Percentiles rank a stretch among this genome's conserved stretches.
Conservation (phyloP, 2,113 vertebrate species). For the Salvelinus alpinus region DNA sequence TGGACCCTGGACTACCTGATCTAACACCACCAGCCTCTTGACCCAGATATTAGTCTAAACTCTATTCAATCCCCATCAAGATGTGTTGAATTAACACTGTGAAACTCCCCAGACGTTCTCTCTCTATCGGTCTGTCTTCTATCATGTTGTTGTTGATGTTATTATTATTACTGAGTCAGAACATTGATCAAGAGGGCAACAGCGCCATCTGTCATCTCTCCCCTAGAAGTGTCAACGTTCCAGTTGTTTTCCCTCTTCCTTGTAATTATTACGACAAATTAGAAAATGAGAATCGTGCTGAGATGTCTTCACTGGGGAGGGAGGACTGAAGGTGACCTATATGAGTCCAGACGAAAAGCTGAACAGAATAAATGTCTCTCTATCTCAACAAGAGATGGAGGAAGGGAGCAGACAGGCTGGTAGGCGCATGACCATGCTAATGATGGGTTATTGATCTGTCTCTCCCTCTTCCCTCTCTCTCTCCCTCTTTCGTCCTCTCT, state of each 20-base stretch:
- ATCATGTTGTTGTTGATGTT: no score
- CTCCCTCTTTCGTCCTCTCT: not conserved
- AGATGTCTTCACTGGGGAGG: constrained; percentile 23
- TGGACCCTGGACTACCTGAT: not conserved
- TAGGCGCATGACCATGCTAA: constrained; percentile 26
- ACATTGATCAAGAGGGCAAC: constrained; percentile 27
- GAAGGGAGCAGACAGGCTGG: no score
- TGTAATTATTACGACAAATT: constrained; percentile 60
- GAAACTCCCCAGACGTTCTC: constrained; percentile 3
- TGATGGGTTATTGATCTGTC: constrained; percentile 30
- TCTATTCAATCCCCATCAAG: not conserved
- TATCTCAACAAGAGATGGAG: not conserved
- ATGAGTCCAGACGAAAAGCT: constrained; percentile 56
- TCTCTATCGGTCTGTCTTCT: not conserved
- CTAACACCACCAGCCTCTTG: constrained; percentile 4
- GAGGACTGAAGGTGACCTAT: constrained; percentile 60
- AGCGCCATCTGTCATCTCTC: constrained; percentile 59
- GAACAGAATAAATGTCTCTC: constrained; percentile 48
- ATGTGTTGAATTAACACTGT: constrained; percentile 30
- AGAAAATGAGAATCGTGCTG: constrained; percentile 61
- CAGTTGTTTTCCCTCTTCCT: constrained; percentile 44
- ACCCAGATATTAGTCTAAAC: constrained; percentile 42
- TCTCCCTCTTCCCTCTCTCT: not conserved
- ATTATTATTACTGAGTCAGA: not conserved
- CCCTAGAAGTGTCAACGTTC: not conserved